Evolutionary conservation across 1,140 invertebrate species (phyloP), one percentile per base, ranked within the genome.

Genomic region (Colletes gigas): DNA sequence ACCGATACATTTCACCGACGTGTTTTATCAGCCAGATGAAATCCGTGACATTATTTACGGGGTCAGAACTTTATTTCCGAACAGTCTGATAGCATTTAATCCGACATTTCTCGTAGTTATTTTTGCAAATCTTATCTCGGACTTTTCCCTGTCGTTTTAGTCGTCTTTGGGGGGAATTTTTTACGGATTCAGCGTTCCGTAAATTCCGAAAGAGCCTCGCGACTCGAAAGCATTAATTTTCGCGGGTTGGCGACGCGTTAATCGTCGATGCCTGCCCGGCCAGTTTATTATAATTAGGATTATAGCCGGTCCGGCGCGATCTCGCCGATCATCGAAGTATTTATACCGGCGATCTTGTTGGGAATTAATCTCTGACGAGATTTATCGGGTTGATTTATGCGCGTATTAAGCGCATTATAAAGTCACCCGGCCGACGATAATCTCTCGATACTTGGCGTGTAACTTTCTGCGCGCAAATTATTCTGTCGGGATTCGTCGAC

Each of bases 211-310:
- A 30, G 30, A 30, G 30, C 30, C 30, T 2, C 30, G 30, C 30
- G 30, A 30, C 2, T 30, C 44, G 44, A 4, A 47, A 47, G 6
- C 44, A 0, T 7, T 30, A 50, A 60, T 60, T 21, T 21, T 60
- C 19, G 9, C 17, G 30, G 4, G 67, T 30, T 12, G 50, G 50
- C 50, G 3, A 3, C 50, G 50, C 9, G 50, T 62, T 75, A 75
- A 75, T 77, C 41, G 54, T 59, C 74, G 62, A 66, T 67, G 44
- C 65, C 52, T 19, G 74, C 54, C 39, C 65, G 15, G 12, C 15
- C 74, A 59, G 65, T 77, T 77, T 77, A 77, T 77, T 77, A 77
- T 77, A 77, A 77, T 77, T 47, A 77, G 74, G 74, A 77, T 77
- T 68, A 77, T 65, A 41, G 6, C 0, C 10, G 74, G 17, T 41